These are phyloP conservation scores for Neogobius melanostomus DNA, from an alignment of 2,113 vertebrate species.

Conservation along the genomic window DNA sequence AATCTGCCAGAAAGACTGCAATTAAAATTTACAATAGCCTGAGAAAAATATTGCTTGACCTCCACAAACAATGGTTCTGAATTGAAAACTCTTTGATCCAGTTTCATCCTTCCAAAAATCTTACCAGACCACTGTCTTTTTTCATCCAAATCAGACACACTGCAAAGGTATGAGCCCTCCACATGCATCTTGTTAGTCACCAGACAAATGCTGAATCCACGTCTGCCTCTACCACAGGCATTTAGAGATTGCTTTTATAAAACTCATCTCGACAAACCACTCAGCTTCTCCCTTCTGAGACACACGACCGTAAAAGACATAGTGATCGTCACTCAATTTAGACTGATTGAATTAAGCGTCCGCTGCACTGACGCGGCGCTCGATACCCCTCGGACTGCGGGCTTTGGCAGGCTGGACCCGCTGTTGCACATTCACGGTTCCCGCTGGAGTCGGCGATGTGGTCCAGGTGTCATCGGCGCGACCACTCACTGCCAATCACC, in stretches of 20 bases:
- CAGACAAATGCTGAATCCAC: constrained; percentile 42
- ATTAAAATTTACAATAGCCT: too few species aligned
- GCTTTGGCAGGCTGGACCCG: constrained; percentile 49
- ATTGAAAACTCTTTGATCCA: too few species aligned
- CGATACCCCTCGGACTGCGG: constrained; percentile 19
- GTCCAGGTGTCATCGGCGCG: constrained; percentile 49
- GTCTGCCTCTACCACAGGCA: constrained; percentile 49
- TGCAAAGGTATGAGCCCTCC: constrained; percentile 3
- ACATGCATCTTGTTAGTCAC: constrained; percentile 21
- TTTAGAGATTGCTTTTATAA: constrained; percentile 33
- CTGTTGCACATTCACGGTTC: constrained; percentile 30
- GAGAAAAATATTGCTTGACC: too few species aligned
- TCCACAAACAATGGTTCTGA: too few species aligned
- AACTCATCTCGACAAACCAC: constrained; percentile 40
- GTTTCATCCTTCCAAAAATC: too few species aligned
- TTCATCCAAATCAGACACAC: neutral
- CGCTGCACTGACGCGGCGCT: constrained; percentile 46
- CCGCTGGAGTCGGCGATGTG: constrained; percentile 44
- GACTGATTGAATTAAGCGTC: constrained; percentile 48
- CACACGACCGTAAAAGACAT: constrained; percentile 26
- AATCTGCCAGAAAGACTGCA: too few species aligned
- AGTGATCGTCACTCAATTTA: constrained; percentile 29
- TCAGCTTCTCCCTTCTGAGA: constrained; percentile 38
- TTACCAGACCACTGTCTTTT: too few species aligned
- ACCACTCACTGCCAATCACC: constrained; percentile 57